Evolutionary conservation across 1,140 invertebrate species (phyloP), one percentile per base, ranked within the genome.

Genomic region (Zaprionus vittiger): DNA sequence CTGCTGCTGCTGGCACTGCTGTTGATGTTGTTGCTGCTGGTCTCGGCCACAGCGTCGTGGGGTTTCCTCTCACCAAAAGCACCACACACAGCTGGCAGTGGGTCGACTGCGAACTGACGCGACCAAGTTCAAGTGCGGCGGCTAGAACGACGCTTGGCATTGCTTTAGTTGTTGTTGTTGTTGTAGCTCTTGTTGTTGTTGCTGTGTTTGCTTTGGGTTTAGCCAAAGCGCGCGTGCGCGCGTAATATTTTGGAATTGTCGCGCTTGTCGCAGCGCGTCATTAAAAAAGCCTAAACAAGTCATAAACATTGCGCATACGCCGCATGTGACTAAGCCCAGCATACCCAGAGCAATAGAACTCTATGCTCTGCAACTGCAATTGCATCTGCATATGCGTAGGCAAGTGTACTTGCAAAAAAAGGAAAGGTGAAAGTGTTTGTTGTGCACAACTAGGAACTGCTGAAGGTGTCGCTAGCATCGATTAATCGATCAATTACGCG

Each of bases 41-140:
- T 54, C 20, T 60, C 70, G 67, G 37, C 59, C 22, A 61, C 22
- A 66, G 12, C 31, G 26, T 72, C 71, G 86, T 90, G 85, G 85
- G 85, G 85, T 89, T 89, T 89, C 81, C 85, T 89, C 81, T 84
- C 81, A 84, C 81, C 73, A 79, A 70, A 81, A 55, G 38, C 66
- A 17, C n/a, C 41, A 47, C 41, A 55, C 54, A 67, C 38, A 59
- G 65, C 63, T 78, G 83, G 84, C 84, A 83, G 77, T 89, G 85
- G 84, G 81, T 84, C 85, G 85, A 89, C 83, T 63, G 60, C 64
- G 65, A 55, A 57, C 71, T 81, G 79, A 83, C 56, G 74, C 81
- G 81, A 87, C 84, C 84, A 87, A 87, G 84, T 87, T 87, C 84
- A 87, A 87, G 84, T 87, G 84, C 84, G 84, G 68, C 82, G 78